Base-by-base conservation (phyloP, 2,888 invertebrate genomes). In the Apamea anceps region DNA sequence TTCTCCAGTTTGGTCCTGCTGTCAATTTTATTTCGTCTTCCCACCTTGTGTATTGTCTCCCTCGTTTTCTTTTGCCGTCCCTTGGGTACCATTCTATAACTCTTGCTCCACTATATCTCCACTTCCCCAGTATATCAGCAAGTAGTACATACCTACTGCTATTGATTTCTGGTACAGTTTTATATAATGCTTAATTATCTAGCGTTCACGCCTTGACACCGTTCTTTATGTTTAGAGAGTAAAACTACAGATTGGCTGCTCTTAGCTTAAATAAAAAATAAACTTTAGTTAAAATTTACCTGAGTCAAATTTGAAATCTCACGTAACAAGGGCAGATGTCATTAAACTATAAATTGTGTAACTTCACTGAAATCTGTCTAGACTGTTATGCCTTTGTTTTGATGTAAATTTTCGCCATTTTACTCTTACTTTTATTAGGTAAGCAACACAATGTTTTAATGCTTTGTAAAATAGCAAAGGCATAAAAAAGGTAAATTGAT, bases 331-430 rank as follows among this genome's bases (percentile, higher is more conserved):
- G 48, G 57, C 63, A 51, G 60, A 81, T 25, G 81, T 80, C 57
- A 12, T 51, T 12, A 15, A 79, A 18, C 12, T 57, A 60, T 48
- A 80, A 42, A 72, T 42, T 42, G 57, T 66, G 25, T 60, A 51
- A 70, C 45, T 80, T 60, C n/a, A 45, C 25, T 57, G 25, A 79
- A 68, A 4, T 66, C 67, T 81, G 80, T 80, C 75, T 81, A 80
- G 75, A 80, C 80, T 42, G 28, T 37, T 54, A 48, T 28, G 42
- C 3, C 18, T 74, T 68, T 74, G 60, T 81, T 80, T 71, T 80
- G 51, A 62, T 62, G n/a, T 21, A 15, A 72, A 12, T 51, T 13
- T 66, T 81, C 15, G 12, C 15, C n/a, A 67, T 54, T 60, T 74
- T n/a, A n/a, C n/a, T n/a, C n/a, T n/a, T n/a, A n/a, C n/a, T n/a